These are phyloP conservation scores for Erinaceus europaeus DNA, from an alignment of 2,113 vertebrate genomes.

Conservation along the genomic window DNA sequence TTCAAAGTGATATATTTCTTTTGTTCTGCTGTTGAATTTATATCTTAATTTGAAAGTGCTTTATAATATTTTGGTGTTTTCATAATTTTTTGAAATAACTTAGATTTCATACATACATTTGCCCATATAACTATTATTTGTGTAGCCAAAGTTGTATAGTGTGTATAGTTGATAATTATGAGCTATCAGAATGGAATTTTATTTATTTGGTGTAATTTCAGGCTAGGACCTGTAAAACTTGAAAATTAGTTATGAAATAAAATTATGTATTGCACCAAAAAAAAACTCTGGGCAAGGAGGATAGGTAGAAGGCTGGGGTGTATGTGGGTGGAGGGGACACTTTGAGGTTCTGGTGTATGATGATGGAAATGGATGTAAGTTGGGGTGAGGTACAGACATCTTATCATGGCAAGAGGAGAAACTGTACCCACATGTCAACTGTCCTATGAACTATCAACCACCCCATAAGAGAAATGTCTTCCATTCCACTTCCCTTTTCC, in stretches of 20 bases:
- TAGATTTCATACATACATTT: background rate
- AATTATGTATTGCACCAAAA: too few relatives aligned
- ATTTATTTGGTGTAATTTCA: background rate
- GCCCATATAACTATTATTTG: background rate
- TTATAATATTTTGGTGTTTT: background rate
- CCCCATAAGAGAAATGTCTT: too few relatives aligned
- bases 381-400: too few relatives aligned
- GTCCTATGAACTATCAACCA: too few relatives aligned
- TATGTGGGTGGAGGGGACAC: too few relatives aligned
- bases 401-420: too few relatives aligned
- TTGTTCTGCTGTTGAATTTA: background rate
- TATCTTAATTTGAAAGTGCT: conserved; percentile 40
- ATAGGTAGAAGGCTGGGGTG: too few relatives aligned
- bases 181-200: background rate
- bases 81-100: conserved; percentile 9
- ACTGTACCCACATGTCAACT: too few relatives aligned
- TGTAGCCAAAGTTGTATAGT: conserved; percentile 11
- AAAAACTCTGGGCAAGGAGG: too few relatives aligned
- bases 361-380: too few relatives aligned
- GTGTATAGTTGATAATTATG: conserved; percentile 14
- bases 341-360: too few relatives aligned
- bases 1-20: conserved; percentile 19
- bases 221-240: background rate
- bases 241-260: conserved; percentile 12
- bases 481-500: too few relatives aligned